Evolutionary conservation across 2,113 vertebrate species (phyloP).

Genomic region (Callaeas wilsoni): DNA sequence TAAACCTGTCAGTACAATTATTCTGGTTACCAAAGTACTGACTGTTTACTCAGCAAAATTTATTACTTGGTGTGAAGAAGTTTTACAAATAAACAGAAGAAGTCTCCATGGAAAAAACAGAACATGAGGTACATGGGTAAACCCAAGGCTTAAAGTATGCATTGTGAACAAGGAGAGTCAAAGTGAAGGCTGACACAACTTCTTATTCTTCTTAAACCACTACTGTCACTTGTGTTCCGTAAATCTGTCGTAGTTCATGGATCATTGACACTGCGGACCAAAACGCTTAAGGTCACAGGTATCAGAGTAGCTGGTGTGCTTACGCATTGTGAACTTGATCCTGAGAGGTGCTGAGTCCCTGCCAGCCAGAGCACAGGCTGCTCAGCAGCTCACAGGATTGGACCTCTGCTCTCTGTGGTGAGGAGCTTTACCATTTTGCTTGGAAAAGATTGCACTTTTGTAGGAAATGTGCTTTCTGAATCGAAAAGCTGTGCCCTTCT

Average conservation of each 20-base stretch:
- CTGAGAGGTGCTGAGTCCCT: not conserved
- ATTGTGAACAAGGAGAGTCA: not conserved
- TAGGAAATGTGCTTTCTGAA: not conserved
- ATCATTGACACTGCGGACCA: slow-evolving; percentile 13
- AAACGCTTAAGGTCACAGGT: not conserved
- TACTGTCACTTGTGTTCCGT: not conserved
- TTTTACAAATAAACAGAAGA: not conserved
- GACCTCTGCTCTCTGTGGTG: not conserved
- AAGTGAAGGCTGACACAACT: not conserved
- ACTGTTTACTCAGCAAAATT: not conserved
- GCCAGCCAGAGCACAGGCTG: not conserved
- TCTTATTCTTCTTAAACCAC: not conserved
- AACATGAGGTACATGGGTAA: not conserved
- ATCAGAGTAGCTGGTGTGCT: not conserved
- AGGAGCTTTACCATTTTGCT: not conserved
- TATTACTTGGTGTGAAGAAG: not conserved
- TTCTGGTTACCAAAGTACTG: not conserved
- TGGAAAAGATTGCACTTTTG: not conserved
- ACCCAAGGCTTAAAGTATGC: not conserved
- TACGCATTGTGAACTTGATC: not conserved
- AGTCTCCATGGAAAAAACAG: not conserved
- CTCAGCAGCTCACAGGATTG: not conserved
- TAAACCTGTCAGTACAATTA: not conserved
- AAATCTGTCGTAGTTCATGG: slow-evolving; percentile 11
- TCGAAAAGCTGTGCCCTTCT: not conserved